Base-by-base conservation (phyloP, 2,113 vertebrate species). In the Cyanoderma ruficeps region DNA sequence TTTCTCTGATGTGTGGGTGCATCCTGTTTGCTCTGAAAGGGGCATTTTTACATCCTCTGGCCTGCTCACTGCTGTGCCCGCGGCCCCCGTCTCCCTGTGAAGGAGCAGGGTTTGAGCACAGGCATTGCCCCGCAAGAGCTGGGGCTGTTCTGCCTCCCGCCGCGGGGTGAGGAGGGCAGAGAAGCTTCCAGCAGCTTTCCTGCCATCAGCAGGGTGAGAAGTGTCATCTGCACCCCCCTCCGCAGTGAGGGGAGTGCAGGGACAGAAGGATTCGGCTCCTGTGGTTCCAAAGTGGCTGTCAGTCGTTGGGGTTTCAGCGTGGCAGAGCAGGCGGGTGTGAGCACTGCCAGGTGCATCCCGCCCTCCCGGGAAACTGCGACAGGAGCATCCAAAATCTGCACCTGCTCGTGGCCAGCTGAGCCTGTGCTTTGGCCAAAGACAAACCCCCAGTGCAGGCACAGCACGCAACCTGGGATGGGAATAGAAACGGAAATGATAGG, bases 231-330 rank as follows among this genome's bases (percentile, higher is more conserved):
- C 76, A 81, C 41, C 68, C 53, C 37, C 5, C 52, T 71, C 47
- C 16, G 6, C 83, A 49, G 67, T 18, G 1, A 52, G 3, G 35
- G 60, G 77, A 83, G 60, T 39, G 49, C 83, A 59, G 35, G 76
- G 41, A 65, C 80, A 91, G 89, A 72, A 91, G 91, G 96, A 65
- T 72, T 18, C 4, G 50, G 37, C 72, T 80, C 77, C 91, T 69
- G 63, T 67, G 47, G 92, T 80, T 55, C 59, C 16, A 53, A 52
- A 20, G 41, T 12, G 49, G 39, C 77, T 84, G 77, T 77, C 37
- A 42, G 0, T 31, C 70, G 65, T 74, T 30, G 1, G 0, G n/a
- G 46, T 75, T 80, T 10, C 10, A 44, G 2, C 39, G 4, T 8
- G 67, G 75, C n/a, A 69, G 30, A 91, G 22, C 50, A 33, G 74